Evolutionary conservation across 1,140 invertebrate genomes (phyloP).

Genomic region (Drosophila nasuta): DNA sequence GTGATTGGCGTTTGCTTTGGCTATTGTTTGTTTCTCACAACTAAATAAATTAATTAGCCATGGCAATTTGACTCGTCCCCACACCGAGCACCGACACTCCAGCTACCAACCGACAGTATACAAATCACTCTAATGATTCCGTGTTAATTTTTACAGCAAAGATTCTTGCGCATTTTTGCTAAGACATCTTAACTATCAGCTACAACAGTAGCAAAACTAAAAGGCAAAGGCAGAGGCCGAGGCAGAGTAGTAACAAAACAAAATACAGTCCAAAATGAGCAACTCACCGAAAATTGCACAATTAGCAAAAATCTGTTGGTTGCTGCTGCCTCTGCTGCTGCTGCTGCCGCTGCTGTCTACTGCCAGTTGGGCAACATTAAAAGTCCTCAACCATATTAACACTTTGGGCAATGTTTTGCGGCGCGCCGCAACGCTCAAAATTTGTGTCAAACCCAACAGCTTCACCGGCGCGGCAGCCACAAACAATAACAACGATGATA

Average conservation of each 20-base stretch:
- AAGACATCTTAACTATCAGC: slow-evolving; percentile 36
- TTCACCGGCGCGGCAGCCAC: slow-evolving; percentile 12
- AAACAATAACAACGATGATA: slow-evolving; percentile 29
- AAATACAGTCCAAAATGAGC: slow-evolving; percentile 51
- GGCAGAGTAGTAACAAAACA: neutral
- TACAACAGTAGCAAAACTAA: slow-evolving; percentile 14
- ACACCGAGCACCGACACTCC: neutral
- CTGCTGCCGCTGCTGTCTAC: slow-evolving; percentile 1
- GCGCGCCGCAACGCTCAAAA: slow-evolving; percentile 71
- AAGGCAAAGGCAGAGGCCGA: slow-evolving; percentile 7
- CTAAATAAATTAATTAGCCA: slow-evolving; percentile 80
- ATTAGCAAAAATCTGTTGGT: slow-evolving; percentile 66
- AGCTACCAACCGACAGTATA: neutral
- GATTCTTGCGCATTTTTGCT: slow-evolving; percentile 61
- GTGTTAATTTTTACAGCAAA: slow-evolving; percentile 81
- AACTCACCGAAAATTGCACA: slow-evolving; percentile 76
- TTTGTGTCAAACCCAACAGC: slow-evolving; percentile 67
- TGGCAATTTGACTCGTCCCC: slow-evolving; percentile 40
- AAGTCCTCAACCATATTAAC: slow-evolving; percentile 83
- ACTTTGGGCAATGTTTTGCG: slow-evolving; percentile 79
- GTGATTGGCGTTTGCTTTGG: slow-evolving; percentile 43
- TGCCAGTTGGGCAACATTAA: slow-evolving; percentile 72
- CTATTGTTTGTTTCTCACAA: slow-evolving; percentile 54
- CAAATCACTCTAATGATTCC: slow-evolving; percentile 55
- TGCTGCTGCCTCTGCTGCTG: neutral